Evolutionary conservation across 2,797 vertebrate genomes (phyloP).

Genomic region (Smutsia gigantea): DNA sequence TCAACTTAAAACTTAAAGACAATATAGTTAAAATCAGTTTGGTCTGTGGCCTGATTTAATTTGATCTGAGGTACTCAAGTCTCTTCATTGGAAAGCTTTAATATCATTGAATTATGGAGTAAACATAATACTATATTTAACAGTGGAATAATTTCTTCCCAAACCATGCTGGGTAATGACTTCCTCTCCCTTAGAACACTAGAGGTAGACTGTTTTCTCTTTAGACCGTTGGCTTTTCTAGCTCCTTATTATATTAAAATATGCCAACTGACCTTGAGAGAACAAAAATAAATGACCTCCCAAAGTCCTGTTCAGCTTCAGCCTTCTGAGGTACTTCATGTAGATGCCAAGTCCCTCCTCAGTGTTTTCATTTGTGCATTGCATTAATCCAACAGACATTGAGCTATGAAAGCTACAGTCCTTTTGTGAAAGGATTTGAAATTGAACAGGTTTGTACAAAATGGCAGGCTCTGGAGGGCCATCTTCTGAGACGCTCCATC

Average conservation of each 20-base stretch:
- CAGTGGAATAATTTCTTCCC: constrained; percentile 32
- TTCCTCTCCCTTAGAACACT: background rate
- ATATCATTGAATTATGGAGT: background rate
- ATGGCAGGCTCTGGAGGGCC: background rate
- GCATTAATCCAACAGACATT: background rate
- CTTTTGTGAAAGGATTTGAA: constrained; percentile 41
- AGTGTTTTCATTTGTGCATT: background rate
- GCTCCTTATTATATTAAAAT: constrained; percentile 47
- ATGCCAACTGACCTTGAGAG: background rate
- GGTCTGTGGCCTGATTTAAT: background rate
- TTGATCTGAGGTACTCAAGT: background rate
- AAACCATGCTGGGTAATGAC: background rate
- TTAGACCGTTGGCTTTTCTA: background rate
- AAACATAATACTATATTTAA: background rate
- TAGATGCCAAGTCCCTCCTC: background rate
- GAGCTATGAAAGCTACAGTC: background rate
- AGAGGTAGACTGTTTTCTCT: background rate
- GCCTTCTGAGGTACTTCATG: background rate
- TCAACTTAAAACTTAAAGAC: constrained; percentile 35
- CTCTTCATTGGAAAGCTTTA: background rate
- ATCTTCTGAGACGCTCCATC: background rate
- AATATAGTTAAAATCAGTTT: constrained; percentile 26
- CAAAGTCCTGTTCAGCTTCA: background rate
- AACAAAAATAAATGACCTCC: background rate
- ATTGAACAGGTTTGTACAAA: constrained; percentile 31